Conservation (phyloP, 2,113 vertebrate genomes). For the Perognathus longimembris region DNA sequence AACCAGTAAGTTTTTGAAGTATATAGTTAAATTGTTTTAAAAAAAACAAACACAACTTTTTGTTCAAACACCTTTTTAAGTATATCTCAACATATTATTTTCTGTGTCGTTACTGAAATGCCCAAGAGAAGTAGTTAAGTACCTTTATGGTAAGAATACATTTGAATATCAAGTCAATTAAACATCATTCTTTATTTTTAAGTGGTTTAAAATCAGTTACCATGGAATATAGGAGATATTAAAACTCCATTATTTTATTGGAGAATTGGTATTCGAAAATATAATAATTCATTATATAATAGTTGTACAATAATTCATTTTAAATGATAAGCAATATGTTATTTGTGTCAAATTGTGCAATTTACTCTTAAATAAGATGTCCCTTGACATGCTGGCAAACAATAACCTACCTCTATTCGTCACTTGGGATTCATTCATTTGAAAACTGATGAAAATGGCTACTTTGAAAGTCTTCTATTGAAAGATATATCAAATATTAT, state of each 20-base stretch:
- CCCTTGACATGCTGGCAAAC: not conserved
- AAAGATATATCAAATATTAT: not conserved
- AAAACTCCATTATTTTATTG: not conserved
- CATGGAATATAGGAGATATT: not conserved
- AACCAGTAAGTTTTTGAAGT: not conserved
- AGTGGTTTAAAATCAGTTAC: not conserved
- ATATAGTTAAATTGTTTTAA: not conserved
- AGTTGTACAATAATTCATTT: not conserved
- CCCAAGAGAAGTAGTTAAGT: not conserved
- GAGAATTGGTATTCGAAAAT: not conserved
- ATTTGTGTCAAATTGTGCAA: not conserved
- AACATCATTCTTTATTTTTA: not conserved
- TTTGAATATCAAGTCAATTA: not conserved
- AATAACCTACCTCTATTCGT: not conserved
- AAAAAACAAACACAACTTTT: not conserved
- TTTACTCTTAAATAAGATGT: not conserved
- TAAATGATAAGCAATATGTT: not conserved
- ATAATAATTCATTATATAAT: no score
- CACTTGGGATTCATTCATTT: not conserved
- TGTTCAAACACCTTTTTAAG: not conserved
- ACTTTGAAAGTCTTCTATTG: not conserved
- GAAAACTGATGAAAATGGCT: not conserved
- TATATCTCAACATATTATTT: not conserved
- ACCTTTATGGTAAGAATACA: not conserved
- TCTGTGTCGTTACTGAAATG: conserved; percentile 17